Evolutionary conservation across 2,113 vertebrate genomes (phyloP), one percentile per base, ranked within the genome.

Genomic region (Eurypyga helias): DNA sequence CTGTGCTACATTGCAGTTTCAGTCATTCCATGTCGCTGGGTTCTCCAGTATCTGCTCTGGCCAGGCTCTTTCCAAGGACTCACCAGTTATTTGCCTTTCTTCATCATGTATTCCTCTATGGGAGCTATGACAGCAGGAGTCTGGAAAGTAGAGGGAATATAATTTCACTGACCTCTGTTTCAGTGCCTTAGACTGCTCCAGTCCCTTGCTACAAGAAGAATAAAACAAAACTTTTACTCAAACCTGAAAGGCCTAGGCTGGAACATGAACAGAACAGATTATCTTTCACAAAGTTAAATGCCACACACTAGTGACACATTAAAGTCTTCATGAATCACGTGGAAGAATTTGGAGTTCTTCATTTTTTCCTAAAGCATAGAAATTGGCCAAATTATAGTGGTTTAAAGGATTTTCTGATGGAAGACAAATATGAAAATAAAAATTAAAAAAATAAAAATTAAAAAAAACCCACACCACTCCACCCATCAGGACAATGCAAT

Each of bases 261-360:
- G 33, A 73, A 78, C 7, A 31, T 4, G 49, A 38, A 29, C 5
- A 25, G 48, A 76, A 36, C 8, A 80, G n/a, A 25, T 0, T 2
- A 36, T 13, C 6, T 46, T 93, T 45, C 18, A 13, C 3, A 67
- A 76, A 89, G 8, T 36, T 76, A 64, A 93, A 71, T 36, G 6
- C 1, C 31, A 15, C 8, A 16, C 7, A 71, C 46, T n/a, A n/a
- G n/a, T n/a, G n/a, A n/a, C 79, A 66, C 66, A 66, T 29, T 49
- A 36, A 78, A 70, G 1, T 48, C 5, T 61, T 61, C 3, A 14
- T 24, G 11, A 73, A 57, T 29, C 11, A 72, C 2, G 2, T 61
- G 20, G 31, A 38, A 91, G 83, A 62, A 0, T 26, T 1, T 23
- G 4, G 7, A 1, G 2, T 1, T 31, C n/a, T 34, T 38, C 2